Base-by-base conservation (phyloP, 2,113 vertebrate genomes). In the Ammodramus savannarum region DNA sequence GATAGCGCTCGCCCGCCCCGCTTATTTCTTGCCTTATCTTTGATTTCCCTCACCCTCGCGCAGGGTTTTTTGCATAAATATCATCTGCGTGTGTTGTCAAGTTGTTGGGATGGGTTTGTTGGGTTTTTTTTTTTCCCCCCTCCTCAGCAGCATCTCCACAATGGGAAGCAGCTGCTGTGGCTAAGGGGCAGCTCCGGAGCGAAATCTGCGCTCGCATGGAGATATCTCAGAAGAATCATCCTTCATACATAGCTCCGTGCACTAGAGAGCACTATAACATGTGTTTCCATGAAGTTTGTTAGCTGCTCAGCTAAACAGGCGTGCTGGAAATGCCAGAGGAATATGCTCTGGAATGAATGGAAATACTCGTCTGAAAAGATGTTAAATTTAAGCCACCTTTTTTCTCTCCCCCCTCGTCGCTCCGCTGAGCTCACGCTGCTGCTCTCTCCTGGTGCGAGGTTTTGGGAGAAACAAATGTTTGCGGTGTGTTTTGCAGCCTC, bases 1-100 rank as follows among this genome's bases (percentile, higher is more conserved):
- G 81, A 90, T 92, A 96, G 9, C 76, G 27, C 46, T 55, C 58
- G 65, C 82, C 75, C 3, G 3, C 54, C 23, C 38, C 36, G 15
- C 14, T 77, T 76, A 71, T 62, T 85, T 65, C 91, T 93, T 61
- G n/a, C 57, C 89, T 93, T 93, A 93, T 95, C 92, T 85, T 89
- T 79, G 16, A 89, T 85, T 80, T 94, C 85, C 71, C 32, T 92
- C 76, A 52, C 20, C 73, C 82, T 85, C 62, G 10, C 2, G 1
- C 2, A 16, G 39, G 46, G 16, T 72, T 94, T 72, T 94, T 76
- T 86, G 87, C 90, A 88, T 80, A 66, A 69, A 78, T 79, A 85
- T 92, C 66, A 76, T 69, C 80, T n/a, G 87, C 4, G 16, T 7
- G 52, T 61, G 78, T 41, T 79, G 71, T 87, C 73, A 31, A 31